These are phyloP conservation scores for Macrosiphum euphorbiae DNA, from an alignment of 2,888 invertebrate species.

Conservation along the genomic window DNA sequence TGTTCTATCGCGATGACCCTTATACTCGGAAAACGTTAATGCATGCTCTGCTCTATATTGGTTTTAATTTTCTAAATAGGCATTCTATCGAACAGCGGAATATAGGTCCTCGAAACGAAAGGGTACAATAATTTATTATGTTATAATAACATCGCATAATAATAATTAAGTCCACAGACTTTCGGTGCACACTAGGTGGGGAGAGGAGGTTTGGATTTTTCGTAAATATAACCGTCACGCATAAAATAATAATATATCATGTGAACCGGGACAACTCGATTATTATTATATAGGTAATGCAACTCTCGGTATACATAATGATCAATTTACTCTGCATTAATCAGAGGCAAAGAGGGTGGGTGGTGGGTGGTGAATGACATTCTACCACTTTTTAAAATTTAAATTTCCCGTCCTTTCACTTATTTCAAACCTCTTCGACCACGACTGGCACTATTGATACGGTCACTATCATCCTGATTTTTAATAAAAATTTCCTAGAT, in stretches of 20 bases:
- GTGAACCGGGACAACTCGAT: not conserved
- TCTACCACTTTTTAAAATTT: no score
- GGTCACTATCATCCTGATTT: not conserved
- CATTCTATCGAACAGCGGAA: not conserved
- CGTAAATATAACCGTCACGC: not conserved
- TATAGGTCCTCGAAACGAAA: not conserved
- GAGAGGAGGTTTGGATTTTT: no score
- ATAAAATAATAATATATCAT: not conserved
- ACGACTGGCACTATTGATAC: no score
- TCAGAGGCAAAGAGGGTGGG: no score
- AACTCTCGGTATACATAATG: not conserved
- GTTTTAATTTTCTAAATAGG: conserved; percentile 19
- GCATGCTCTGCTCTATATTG: not conserved
- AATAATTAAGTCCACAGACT: not conserved
- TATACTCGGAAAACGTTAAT: not conserved
- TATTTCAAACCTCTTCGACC: no score
- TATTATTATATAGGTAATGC: not conserved
- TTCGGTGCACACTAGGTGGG: not conserved
- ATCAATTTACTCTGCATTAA: no score
- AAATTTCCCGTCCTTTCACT: no score
- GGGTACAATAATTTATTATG: not conserved
- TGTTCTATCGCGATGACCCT: conserved; percentile 36
- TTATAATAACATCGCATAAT: not conserved
- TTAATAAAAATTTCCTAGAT: not conserved
- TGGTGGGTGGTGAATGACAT: no score